Base-by-base conservation (phyloP, 1,140 invertebrate species). In the Drosophila guanche region DNA sequence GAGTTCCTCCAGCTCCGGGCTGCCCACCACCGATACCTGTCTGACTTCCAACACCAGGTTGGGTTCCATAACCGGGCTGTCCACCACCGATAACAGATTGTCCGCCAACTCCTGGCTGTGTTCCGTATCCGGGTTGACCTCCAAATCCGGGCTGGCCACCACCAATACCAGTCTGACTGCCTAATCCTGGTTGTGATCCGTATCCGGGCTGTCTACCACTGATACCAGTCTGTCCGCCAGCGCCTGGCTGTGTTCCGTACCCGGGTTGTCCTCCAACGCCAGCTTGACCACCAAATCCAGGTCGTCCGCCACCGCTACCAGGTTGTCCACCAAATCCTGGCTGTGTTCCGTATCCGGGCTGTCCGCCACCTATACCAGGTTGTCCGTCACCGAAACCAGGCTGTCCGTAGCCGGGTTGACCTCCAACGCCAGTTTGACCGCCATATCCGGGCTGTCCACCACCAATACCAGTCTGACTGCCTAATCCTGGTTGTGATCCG, bases 221-320 rank as follows among this genome's bases (percentile, higher is more conserved):
- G 16, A 25, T 6, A 2, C 53, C 45, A 1, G 42, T 5, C 22
- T 67, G 53, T 23, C 50, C 20, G 12, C 7, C 55, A 33, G 14
- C 42, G 37, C 60, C 68, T 1, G 58, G 22, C 5, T 63, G 71
- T 1, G 46, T 16, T 25, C 60, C 67, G 22, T 73, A 65, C 1
- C 66, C 60, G 1, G 53, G 51, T 7, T 29, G 16, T 1, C 16
- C 57, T 0, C 29, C 37, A 8, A 25, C 37, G 12, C 61, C 41
- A 41, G 43, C 23, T 20, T 50, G 53, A 12, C 25, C n/a, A 4
- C 54, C 59, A 2, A 29, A 50, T n/a, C 61, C 57, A 1, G 68
- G 58, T 5, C 60, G 27, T 29, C 27, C 5, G 5, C 27, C 6
- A 29, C 27, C 5, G 27, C 7, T 7, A 47, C 41, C 41, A 10